These are phyloP conservation scores for Amia ocellicauda DNA, from an alignment of 2,113 vertebrate species.

Conservation along the genomic window DNA sequence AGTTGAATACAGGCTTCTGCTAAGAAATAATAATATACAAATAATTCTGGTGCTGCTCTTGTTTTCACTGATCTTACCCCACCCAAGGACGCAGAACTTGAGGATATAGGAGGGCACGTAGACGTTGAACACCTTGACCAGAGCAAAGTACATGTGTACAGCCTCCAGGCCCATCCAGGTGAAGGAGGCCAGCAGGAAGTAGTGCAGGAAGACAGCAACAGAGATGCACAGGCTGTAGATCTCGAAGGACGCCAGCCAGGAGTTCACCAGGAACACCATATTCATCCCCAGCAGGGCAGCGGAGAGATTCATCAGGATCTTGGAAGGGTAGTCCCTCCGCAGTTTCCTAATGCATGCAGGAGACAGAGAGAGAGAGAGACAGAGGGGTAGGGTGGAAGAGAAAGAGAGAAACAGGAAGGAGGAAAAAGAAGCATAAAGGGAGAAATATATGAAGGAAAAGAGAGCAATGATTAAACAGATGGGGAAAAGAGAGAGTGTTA, in stretches of 20 bases:
- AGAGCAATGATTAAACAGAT: too few species aligned
- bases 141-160: constrained; percentile 79
- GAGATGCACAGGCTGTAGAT: constrained; percentile 64
- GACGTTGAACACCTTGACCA: constrained; percentile 86
- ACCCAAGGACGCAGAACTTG: constrained; percentile 78
- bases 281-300: constrained; percentile 72
- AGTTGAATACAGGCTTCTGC: neutral
- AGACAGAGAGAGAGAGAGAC: neutral
- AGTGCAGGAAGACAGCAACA: constrained; percentile 67
- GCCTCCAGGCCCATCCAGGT: constrained; percentile 87
- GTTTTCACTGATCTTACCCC: constrained; percentile 74
- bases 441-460: too few species aligned
- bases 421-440: too few species aligned
- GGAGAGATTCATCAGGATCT: constrained; percentile 84
- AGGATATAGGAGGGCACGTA: constrained; percentile 79
- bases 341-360: constrained; percentile 63
- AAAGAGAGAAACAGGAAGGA: neutral
- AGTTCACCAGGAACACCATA: constrained; percentile 71
- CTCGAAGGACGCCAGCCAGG: constrained; percentile 74
- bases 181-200: constrained; percentile 81
- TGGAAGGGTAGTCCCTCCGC: constrained; percentile 74
- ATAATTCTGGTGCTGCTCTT: neutral
- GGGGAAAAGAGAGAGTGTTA: too few species aligned
- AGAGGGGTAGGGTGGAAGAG: neutral
- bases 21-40: too few species aligned